A percentile compares a stretch with the other conserved stretches of the same genome.
Conservation (phyloP, 2,888 invertebrate genomes). For the Operophtera brumata region DNA sequence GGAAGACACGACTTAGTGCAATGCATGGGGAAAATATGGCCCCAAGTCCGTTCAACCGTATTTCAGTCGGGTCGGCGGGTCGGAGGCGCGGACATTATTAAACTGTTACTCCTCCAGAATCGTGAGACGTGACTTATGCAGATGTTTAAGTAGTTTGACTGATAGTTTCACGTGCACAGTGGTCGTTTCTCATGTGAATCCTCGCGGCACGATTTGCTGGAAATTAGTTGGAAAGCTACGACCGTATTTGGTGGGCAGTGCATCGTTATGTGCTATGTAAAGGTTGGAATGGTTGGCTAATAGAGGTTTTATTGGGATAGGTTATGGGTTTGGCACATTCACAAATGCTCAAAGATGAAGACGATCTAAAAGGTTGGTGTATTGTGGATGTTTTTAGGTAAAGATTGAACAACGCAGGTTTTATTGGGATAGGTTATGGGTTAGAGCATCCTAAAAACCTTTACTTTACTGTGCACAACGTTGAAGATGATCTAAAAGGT, state of each 20-base stretch:
- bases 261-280: conserved; percentile 13
- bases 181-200: conserved; percentile 75
- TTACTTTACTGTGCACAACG: neutral
- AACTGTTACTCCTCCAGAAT: conserved; percentile 74
- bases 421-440: conserved; percentile 1
- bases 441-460: neutral
- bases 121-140: conserved; percentile 79
- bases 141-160: conserved; percentile 78
- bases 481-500: neutral
- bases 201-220: conserved; percentile 65
- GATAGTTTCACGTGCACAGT: conserved; percentile 74
- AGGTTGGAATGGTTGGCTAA: conserved; percentile 5
- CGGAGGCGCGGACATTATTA: conserved; percentile 77
- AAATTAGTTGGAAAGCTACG: conserved; percentile 69
- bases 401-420: no score
- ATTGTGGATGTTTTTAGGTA: no score
- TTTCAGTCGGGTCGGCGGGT: conserved; percentile 74
- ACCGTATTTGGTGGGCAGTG: conserved; percentile 45
- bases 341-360: no score
- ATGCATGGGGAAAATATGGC: conserved; percentile 79
- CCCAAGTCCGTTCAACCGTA: conserved; percentile 75
- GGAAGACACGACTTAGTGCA: conserved; percentile 78
- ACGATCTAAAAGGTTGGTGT: no score
- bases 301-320: conserved; percentile 3
- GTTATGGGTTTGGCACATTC: neutral